Conservation (phyloP, 2,113 vertebrate species). For the Shinisaurus crocodilurus region DNA sequence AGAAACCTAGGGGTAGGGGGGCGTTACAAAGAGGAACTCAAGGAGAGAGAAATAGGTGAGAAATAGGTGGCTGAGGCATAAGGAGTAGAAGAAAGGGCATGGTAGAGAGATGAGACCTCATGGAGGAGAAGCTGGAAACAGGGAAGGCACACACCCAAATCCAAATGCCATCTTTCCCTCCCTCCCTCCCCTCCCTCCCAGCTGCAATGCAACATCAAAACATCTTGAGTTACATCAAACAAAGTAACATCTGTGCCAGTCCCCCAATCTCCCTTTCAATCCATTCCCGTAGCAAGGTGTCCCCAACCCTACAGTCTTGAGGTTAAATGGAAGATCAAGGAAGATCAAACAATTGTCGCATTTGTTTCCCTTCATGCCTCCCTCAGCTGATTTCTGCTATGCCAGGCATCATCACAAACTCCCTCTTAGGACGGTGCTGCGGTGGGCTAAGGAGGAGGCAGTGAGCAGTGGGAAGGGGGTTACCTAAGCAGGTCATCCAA, state of each 20-base stretch:
- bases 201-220: too few relatives aligned
- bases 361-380: background rate
- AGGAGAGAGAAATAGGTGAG: background rate
- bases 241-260: background rate
- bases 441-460: background rate
- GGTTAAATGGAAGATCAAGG: background rate
- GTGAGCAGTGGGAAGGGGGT: background rate
- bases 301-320: background rate
- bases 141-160: background rate
- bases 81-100: background rate
- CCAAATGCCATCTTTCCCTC: background rate
- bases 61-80: background rate
- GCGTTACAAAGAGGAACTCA: background rate
- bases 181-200: background rate
- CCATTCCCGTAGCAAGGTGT: background rate
- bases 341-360: background rate
- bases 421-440: background rate
- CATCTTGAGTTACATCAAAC: background rate
- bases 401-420: background rate
- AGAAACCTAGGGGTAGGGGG: background rate
- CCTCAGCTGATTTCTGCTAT: too few relatives aligned
- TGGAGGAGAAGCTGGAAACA: background rate
- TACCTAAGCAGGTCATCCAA: background rate
- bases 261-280: background rate
- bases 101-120: background rate